phyloP scores from a whole-genome alignment of 2,113 vertebrate species.

The Ciconia maguari region DNA sequence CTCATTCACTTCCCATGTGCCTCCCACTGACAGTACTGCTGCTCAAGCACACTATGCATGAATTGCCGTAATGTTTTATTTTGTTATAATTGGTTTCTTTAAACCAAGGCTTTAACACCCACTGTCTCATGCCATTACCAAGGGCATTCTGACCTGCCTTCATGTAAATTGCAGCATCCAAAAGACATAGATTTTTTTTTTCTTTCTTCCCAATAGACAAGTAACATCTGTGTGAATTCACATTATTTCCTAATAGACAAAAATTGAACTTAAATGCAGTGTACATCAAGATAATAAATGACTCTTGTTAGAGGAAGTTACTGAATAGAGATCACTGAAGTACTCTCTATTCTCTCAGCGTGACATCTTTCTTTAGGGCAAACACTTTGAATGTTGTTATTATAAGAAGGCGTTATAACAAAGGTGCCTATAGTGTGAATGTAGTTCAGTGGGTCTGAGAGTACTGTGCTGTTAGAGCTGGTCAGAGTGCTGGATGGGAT shows the following conservation, averaged over 20 bases:
- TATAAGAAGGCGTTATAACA: conserved; percentile 1
- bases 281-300: conserved; percentile 60
- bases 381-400: conserved; percentile 53
- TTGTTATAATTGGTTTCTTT: conserved; percentile 60
- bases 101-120: conserved; percentile 45
- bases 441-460: neutral
- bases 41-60: conserved; percentile 22
- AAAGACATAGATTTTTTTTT: neutral
- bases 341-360: conserved; percentile 29
- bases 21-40: conserved; percentile 15
- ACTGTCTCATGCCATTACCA: conserved; percentile 28
- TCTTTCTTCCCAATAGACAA: conserved; percentile 47
- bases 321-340: conserved; percentile 48
- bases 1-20: conserved; percentile 19
- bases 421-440: conserved; percentile 25
- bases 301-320: conserved; percentile 53
- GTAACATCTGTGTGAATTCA: conserved; percentile 65
- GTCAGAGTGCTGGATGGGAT: neutral
- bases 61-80: conserved; percentile 61
- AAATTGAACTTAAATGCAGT: conserved; percentile 60
- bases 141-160: conserved; percentile 43
- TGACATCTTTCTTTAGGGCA: conserved; percentile 52
- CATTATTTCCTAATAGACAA: conserved; percentile 62
- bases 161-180: conserved; percentile 28
- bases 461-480: neutral